A percentile compares a stretch with the other conserved stretches of the same genome.
These are phyloP conservation scores for Nasonia giraulti DNA, from an alignment of 1,140 invertebrate genomes.

Conservation along the genomic window DNA sequence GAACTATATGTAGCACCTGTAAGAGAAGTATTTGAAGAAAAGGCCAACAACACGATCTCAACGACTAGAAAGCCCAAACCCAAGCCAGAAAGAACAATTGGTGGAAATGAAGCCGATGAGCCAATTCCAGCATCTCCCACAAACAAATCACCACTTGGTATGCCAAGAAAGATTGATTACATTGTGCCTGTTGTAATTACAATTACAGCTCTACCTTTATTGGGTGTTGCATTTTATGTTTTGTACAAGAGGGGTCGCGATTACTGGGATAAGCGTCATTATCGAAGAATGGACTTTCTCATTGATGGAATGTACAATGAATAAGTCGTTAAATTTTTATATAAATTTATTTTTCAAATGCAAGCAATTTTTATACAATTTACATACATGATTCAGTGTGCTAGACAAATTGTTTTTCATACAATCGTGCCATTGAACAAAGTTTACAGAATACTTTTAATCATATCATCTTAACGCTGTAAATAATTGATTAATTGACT, in stretches of 20 bases:
- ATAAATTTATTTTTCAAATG: constrained; percentile 34
- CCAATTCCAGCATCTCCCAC: constrained; percentile 61
- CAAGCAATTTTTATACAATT: constrained; percentile 46
- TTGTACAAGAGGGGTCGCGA: constrained; percentile 80
- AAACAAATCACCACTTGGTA: constrained; percentile 58
- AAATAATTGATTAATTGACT: not conserved
- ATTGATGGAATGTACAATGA: constrained; percentile 89
- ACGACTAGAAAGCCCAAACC: constrained; percentile 61
- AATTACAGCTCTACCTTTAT: constrained; percentile 79
- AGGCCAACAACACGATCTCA: not conserved
- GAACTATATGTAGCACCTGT: constrained; percentile 22
- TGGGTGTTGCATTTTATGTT: constrained; percentile 77
- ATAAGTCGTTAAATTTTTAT: constrained; percentile 62
- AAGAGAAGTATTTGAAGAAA: not conserved
- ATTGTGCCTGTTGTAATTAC: constrained; percentile 80
- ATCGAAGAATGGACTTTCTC: constrained; percentile 86
- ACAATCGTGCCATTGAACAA: constrained; percentile 32
- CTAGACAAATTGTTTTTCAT: constrained; percentile 21
- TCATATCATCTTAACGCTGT: not conserved
- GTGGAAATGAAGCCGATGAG: constrained; percentile 62
- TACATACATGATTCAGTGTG: constrained; percentile 25
- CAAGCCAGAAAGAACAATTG: constrained; percentile 68
- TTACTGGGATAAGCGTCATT: constrained; percentile 85
- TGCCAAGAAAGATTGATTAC: constrained; percentile 74
- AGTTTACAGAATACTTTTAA: constrained; percentile 20